phyloP scores from a whole-genome alignment of 2,113 vertebrate genomes.

The Crypturellus undulatus region DNA sequence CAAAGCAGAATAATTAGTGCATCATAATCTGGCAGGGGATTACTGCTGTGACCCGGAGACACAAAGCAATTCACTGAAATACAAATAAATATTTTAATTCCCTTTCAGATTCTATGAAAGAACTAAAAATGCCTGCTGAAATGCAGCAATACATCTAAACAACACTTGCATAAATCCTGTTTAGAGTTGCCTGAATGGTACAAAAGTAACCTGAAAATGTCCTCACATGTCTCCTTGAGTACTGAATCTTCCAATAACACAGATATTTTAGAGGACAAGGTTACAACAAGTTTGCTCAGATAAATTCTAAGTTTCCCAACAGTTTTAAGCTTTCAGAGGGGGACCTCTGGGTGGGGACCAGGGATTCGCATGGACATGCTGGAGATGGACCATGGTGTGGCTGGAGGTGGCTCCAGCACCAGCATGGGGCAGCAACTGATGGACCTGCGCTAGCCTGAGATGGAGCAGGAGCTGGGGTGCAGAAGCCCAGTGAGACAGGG shows the following conservation, averaged over 20 bases:
- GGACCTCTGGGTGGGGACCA: background rate
- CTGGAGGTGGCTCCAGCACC: rapidly evolving
- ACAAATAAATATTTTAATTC: background rate
- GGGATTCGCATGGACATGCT: rapidly evolving
- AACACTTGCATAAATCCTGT: background rate
- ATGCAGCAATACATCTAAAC: background rate
- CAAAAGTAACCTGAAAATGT: background rate
- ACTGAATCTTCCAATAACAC: background rate
- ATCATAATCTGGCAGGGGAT: background rate
- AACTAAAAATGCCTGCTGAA: background rate
- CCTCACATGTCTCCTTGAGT: background rate
- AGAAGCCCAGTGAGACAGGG: background rate
- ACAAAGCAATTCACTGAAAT: background rate
- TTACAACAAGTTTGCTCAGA: background rate
- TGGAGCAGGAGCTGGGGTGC: rapidly evolving
- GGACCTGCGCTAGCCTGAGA: rapidly evolving
- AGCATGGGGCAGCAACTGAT: rapidly evolving
- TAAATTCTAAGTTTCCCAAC: background rate
- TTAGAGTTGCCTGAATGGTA: background rate
- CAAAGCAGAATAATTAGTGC: constrained; percentile 14
- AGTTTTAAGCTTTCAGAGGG: background rate
- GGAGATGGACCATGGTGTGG: rapidly evolving
- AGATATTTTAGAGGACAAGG: background rate
- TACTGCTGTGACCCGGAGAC: background rate
- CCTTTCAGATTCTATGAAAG: background rate